phyloP scores from a whole-genome alignment of 2,113 vertebrate species.

The Ceyx melanurus region DNA sequence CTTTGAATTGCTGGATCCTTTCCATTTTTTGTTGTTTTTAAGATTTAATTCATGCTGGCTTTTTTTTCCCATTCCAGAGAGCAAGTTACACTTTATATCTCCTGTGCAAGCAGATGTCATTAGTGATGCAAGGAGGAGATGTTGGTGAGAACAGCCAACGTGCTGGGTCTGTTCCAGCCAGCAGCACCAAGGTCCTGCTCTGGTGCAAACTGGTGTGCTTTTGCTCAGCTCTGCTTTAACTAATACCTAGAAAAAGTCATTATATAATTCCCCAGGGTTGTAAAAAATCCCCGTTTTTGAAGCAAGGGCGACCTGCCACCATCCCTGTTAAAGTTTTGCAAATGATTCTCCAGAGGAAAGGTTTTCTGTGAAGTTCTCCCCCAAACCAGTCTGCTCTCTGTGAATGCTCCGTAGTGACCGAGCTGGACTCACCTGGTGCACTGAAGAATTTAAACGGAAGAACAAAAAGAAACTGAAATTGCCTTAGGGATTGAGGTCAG shows the following conservation, averaged over 20 bases:
- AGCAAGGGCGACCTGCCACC: background rate
- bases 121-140: background rate
- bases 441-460: conserved; percentile 61
- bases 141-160: background rate
- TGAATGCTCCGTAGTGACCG: background rate
- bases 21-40: background rate
- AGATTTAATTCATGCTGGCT: background rate
- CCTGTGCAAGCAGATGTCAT: background rate
- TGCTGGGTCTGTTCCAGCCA: fast-evolving
- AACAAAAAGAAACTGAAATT: conserved; percentile 71
- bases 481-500: conserved; percentile 75
- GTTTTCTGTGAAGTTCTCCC: background rate
- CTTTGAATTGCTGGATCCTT: background rate
- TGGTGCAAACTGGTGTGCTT: background rate
- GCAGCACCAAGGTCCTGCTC: background rate
- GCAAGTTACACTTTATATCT: background rate
- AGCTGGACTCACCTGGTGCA: conserved; percentile 48
- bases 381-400: background rate
- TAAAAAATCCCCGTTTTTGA: background rate
- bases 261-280: background rate
- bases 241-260: background rate
- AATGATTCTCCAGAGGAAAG: background rate
- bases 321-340: background rate
- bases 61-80: background rate
- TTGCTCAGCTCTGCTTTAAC: background rate